These are phyloP conservation scores for Amblyopsis rosae DNA, from an alignment of 2,113 vertebrate genomes.

Conservation along the genomic window DNA sequence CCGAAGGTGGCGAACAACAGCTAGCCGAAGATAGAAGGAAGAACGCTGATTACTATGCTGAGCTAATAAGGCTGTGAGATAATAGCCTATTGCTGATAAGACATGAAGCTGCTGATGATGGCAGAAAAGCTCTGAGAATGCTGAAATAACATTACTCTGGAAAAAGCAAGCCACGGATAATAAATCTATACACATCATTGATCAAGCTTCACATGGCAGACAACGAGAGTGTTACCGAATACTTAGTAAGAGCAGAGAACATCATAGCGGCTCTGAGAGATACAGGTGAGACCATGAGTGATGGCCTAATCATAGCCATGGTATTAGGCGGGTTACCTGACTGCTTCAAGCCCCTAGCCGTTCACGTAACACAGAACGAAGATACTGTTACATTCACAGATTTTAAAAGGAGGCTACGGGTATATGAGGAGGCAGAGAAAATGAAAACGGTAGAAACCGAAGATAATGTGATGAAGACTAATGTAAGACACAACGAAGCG, in stretches of 20 bases:
- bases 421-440: slow-evolving; percentile 28
- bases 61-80: slow-evolving; percentile 14
- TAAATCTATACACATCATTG: slow-evolving; percentile 15
- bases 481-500: neutral
- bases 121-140: slow-evolving; percentile 7
- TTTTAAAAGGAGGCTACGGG: slow-evolving; percentile 32
- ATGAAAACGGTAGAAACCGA: neutral
- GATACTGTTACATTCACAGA: slow-evolving; percentile 28
- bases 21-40: slow-evolving; percentile 1
- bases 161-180: slow-evolving; percentile 22
- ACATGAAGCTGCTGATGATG: slow-evolving; percentile 23
- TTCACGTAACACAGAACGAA: slow-evolving; percentile 33
- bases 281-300: no score
- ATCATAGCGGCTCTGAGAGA: no score
- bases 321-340: slow-evolving; percentile 16
- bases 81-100: slow-evolving; percentile 20
- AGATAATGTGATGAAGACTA: slow-evolving; percentile 38
- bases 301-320: slow-evolving; percentile 15
- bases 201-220: slow-evolving; percentile 13
- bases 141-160: slow-evolving; percentile 22
- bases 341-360: slow-evolving; percentile 21
- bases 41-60: slow-evolving; percentile 25
- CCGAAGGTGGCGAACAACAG: neutral
- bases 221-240: neutral
- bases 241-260: no score